Evolutionary conservation across 2,888 invertebrate species (phyloP), one percentile per base, ranked within the genome.

Genomic region (Zele albiditarsus): DNA sequence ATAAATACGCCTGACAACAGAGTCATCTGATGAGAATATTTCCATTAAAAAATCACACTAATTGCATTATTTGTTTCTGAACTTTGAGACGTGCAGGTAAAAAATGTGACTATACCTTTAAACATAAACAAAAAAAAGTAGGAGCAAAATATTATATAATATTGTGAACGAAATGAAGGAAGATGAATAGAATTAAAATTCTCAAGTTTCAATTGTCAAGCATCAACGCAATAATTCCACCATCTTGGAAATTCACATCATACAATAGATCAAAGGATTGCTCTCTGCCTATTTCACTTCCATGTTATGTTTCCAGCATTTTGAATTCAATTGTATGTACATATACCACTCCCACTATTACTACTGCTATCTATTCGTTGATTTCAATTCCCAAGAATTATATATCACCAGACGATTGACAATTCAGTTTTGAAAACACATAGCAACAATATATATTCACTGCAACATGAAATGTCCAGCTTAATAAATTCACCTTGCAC

Each of bases 231-330:
- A 20, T 20, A 53, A 53, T 53, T n/a, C 4, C 8, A 20, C 20
- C 10, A 53, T 53, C 53, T 20, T 53, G n/a, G 53, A 53, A 53
- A 53, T 53, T 20, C 53, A 5, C 53, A 53, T 53, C 20, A 20
- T 53, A 20, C 53, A 53, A 20, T 20, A 53, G 20, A 53, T 53
- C 53, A 53, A 53, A 53, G 53, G 53, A 20, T 53, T 53, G n/a
- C 31, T 12, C 31, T 31, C 28, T 57, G n/a, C 25, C 28, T 53
- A 53, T 20, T 53, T 10, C 53, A 53, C 53, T 20, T 53, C 53
- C 6, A 46, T 46, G n/a, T 46, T 46, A 46, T 46, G n/a, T 46
- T 46, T 46, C 46, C 46, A 46, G n/a, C 46, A 46, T 46, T 46
- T 46, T 46, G 46, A 46, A 46, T 46, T n/a, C 4, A 46, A 46